These are phyloP conservation scores for Diloba caeruleocephala DNA, from an alignment of 2,888 invertebrate genomes.

Conservation along the genomic window DNA sequence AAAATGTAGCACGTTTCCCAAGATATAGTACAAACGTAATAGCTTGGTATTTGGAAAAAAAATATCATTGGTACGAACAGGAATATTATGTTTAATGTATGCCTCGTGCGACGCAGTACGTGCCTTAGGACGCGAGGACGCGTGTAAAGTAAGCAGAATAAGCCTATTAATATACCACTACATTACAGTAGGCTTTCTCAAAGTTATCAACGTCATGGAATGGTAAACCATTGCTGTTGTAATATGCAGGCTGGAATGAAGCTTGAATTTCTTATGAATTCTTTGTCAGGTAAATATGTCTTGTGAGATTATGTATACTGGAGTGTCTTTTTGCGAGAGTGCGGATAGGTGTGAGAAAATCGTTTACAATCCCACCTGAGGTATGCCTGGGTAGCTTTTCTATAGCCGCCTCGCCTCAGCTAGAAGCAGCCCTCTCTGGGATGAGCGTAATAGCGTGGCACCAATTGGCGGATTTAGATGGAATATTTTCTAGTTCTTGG, in stretches of 20 bases:
- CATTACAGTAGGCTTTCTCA: constrained; percentile 31
- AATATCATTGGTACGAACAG: constrained; percentile 36
- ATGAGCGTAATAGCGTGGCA: too few relatives aligned
- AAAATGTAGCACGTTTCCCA: constrained; percentile 33
- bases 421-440: too few relatives aligned
- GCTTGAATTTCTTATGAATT: too few relatives aligned
- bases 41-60: constrained; percentile 38
- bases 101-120: constrained; percentile 42
- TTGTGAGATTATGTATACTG: too few relatives aligned
- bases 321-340: too few relatives aligned
- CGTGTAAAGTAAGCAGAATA: constrained; percentile 46
- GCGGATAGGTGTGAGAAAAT: too few relatives aligned
- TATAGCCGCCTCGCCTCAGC: too few relatives aligned
- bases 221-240: constrained; percentile 33
- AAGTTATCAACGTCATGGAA: constrained; percentile 35
- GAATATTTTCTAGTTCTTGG: too few relatives aligned
- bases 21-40: constrained; percentile 9
- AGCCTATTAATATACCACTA: constrained; percentile 50
- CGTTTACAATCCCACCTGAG: too few relatives aligned
- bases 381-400: too few relatives aligned
- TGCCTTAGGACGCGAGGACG: constrained; percentile 31
- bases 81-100: constrained; percentile 52
- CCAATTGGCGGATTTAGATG: too few relatives aligned
- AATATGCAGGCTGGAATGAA: background rate
- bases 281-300: too few relatives aligned